These are phyloP conservation scores for Muricea muricata DNA, from an alignment of 92 coral and sea anemone species.

Conservation along the genomic window DNA sequence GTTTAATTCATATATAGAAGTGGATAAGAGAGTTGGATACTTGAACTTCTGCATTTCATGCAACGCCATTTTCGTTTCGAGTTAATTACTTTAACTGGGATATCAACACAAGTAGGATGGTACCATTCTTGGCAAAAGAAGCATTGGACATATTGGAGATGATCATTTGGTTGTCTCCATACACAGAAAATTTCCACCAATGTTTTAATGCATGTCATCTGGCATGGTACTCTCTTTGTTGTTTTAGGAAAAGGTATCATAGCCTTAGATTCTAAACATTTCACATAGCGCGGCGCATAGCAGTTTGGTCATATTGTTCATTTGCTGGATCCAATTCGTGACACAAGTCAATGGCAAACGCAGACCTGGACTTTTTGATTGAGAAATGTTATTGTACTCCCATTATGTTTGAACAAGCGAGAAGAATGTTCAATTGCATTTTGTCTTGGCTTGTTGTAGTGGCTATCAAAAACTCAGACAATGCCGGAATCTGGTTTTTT, in stretches of 20 bases:
- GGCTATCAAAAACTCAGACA: constrained; percentile 49
- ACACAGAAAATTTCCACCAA: constrained; percentile 48
- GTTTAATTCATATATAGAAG: too few species aligned
- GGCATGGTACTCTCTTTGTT: constrained; percentile 49
- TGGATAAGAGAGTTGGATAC: background rate
- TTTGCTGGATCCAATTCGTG: constrained; percentile 57
- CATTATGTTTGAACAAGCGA: constrained; percentile 40
- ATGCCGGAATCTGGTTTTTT: constrained; percentile 35
- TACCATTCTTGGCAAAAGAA: constrained; percentile 62
- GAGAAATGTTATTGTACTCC: constrained; percentile 22
- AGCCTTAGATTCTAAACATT: constrained; percentile 39
- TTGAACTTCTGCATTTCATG: background rate
- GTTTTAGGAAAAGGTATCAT: constrained; percentile 59
- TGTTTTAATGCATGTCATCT: constrained; percentile 4
- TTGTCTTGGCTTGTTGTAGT: constrained; percentile 39
- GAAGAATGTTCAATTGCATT: constrained; percentile 53
- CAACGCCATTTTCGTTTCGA: constrained; percentile 28
- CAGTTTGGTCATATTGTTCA: constrained; percentile 48
- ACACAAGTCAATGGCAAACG: constrained; percentile 70
- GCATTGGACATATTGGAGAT: constrained; percentile 59
- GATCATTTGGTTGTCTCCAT: constrained; percentile 60
- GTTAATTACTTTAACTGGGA: constrained; percentile 43
- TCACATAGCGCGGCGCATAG: constrained; percentile 58
- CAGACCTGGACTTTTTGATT: constrained; percentile 58
- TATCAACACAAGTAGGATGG: constrained; percentile 40